Percentiles rank a stretch among this genome's conserved stretches.
Evolutionary conservation across 2,888 invertebrate species (phyloP).

Genomic region (Odontocolon sp.): DNA sequence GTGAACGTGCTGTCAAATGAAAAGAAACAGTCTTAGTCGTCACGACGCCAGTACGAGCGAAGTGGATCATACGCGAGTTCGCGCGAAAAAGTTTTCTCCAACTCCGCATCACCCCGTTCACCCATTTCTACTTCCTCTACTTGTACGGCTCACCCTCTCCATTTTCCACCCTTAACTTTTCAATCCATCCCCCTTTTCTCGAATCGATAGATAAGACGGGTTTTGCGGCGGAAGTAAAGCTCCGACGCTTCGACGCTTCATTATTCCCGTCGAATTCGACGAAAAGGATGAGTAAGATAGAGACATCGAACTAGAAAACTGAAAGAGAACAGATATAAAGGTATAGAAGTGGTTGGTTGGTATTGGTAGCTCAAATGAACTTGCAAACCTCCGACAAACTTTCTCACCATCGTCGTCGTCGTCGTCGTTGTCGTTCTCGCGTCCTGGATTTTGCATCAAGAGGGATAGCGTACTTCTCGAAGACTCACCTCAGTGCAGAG

Average conservation of each 20-base stretch:
- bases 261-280: constrained; percentile 43
- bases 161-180: constrained; percentile 48
- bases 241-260: constrained; percentile 32
- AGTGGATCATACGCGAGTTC: neutral
- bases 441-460: neutral
- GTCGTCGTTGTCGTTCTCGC: neutral
- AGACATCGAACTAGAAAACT: neutral
- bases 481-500: no score
- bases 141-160: neutral
- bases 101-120: neutral
- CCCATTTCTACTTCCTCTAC: constrained; percentile 23
- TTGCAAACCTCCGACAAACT: constrained; percentile 7
- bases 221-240: constrained; percentile 29
- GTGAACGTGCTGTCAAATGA: constrained; percentile 1
- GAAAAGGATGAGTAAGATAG: constrained; percentile 10
- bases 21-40: constrained; percentile 1
- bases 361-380: neutral
- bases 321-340: neutral
- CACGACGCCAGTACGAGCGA: neutral
- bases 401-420: neutral
- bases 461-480: no score
- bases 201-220: constrained; percentile 40
- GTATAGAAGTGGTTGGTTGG: neutral
- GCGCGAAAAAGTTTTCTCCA: constrained; percentile 19
- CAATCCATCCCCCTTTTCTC: constrained; percentile 30